phyloP scores from a whole-genome alignment of 2,113 vertebrate species.

The Callorhinus ursinus region DNA sequence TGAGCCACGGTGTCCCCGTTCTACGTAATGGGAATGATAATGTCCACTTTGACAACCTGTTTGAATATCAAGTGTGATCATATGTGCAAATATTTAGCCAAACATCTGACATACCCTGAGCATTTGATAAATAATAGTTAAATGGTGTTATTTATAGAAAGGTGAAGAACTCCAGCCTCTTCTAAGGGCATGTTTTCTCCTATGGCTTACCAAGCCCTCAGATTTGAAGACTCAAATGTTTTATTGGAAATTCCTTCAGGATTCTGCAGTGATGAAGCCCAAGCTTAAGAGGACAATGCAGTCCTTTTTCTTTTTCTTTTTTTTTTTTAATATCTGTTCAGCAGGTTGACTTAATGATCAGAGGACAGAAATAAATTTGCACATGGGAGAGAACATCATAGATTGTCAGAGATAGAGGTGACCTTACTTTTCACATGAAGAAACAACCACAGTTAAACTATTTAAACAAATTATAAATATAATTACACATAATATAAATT shows the following conservation, averaged over 20 bases:
- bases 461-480: neutral
- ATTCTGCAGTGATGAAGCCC: neutral
- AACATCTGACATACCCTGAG: neutral
- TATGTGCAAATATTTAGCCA: neutral
- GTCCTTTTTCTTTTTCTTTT: neutral
- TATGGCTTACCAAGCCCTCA: neutral
- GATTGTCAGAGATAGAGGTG: conserved; percentile 55
- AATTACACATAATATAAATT: neutral
- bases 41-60: neutral
- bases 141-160: neutral
- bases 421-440: conserved; percentile 61
- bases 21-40: neutral
- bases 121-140: conserved; percentile 24
- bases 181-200: neutral
- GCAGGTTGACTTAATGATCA: conserved; percentile 67
- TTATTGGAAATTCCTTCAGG: neutral
- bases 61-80: neutral
- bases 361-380: conserved; percentile 66
- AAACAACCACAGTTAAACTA: conserved; percentile 29
- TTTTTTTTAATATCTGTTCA: neutral
- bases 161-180: neutral
- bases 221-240: neutral
- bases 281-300: conserved; percentile 11
- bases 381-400: conserved; percentile 53
- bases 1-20: neutral